Conservation (phyloP, 2,797 vertebrate species). For the Synanceia verrucosa region DNA sequence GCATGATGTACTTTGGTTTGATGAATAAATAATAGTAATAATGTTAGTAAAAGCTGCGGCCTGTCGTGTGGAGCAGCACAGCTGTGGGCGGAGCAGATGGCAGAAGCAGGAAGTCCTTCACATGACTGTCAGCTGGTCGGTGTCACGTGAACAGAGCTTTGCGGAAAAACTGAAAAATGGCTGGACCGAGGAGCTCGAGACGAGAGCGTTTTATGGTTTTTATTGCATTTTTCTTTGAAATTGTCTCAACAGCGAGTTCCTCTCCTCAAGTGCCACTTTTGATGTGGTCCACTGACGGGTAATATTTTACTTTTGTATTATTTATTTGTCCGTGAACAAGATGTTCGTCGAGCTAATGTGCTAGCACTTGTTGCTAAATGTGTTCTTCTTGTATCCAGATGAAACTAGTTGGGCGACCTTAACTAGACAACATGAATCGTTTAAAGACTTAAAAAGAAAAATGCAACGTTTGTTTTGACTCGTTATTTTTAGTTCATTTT, state of each 20-base stretch:
- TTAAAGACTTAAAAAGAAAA: not conserved
- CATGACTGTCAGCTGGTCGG: constrained; percentile 73
- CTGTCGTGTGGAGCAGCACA: not conserved
- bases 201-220: constrained; percentile 23
- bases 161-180: constrained; percentile 68
- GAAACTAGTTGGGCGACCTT: not conserved
- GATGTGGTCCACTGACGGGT: constrained; percentile 88
- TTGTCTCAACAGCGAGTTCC: constrained; percentile 42
- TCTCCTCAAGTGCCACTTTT: constrained; percentile 86
- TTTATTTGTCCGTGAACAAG: not conserved
- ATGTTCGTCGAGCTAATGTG: constrained; percentile 41
- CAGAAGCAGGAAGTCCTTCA: constrained; percentile 64
- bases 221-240: constrained; percentile 41
- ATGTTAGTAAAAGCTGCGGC: not conserved
- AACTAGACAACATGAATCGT: not conserved
- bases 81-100: constrained; percentile 16
- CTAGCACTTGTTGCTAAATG: constrained; percentile 44
- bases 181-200: constrained; percentile 27
- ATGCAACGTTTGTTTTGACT: not conserved
- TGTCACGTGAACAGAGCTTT: constrained; percentile 71
- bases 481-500: not conserved
- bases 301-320: constrained; percentile 28
- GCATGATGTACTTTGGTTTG: not conserved
- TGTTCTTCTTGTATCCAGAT: not conserved
- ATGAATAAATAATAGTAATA: not conserved